These are phyloP conservation scores for Ctena decussata DNA, from an alignment of 2,888 invertebrate species.

Conservation along the genomic window DNA sequence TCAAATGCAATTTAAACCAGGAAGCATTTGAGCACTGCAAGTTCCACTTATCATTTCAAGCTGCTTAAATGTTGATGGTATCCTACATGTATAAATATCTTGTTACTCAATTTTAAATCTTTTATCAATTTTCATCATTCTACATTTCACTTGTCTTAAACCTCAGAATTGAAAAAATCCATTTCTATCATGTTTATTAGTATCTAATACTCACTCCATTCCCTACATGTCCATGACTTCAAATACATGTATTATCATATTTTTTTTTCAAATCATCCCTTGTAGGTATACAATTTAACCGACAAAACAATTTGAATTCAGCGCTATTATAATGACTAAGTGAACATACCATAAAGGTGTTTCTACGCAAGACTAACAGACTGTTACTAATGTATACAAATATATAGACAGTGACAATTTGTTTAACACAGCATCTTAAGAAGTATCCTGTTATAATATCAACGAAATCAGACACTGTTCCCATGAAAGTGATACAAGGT, in stretches of 20 bases:
- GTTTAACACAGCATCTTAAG: background rate
- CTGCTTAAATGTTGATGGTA: too few relatives aligned
- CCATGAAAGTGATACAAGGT: background rate
- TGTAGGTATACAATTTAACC: background rate
- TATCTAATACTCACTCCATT: background rate
- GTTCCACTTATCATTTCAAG: too few relatives aligned
- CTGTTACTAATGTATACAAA: background rate
- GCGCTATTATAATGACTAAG: background rate
- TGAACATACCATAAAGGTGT: background rate
- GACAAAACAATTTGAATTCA: background rate
- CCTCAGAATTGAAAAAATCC: too few relatives aligned
- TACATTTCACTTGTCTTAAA: background rate
- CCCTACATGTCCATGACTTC: background rate
- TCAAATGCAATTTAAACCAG: too few relatives aligned
- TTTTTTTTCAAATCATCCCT: background rate
- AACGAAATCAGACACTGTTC: too few relatives aligned
- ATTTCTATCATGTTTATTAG: background rate
- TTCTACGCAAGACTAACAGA: background rate
- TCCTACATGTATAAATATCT: too few relatives aligned
- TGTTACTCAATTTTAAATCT: too few relatives aligned
- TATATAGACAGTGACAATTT: background rate
- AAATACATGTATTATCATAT: background rate
- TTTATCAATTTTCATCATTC: background rate
- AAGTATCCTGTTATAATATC: background rate
- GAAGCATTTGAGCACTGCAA: too few relatives aligned